Percentiles rank a stretch among this genome's conserved stretches.
Evolutionary conservation across 2,113 vertebrate species (phyloP).

Genomic region (Corvus hawaiiensis): DNA sequence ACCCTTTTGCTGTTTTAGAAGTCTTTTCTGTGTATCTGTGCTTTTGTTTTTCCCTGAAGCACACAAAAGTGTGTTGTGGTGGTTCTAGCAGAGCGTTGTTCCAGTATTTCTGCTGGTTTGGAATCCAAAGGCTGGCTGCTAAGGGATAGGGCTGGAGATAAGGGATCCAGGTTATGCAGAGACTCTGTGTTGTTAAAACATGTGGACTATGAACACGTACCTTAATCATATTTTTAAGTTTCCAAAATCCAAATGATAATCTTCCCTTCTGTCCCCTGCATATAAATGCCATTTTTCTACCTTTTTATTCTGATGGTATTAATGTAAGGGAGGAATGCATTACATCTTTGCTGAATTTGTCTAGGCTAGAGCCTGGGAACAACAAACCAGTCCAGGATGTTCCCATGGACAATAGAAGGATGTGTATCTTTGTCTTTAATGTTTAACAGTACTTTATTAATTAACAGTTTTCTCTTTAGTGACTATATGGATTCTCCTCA

Average conservation of each 20-base stretch:
- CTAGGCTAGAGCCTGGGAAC: not conserved
- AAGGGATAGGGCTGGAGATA: not conserved
- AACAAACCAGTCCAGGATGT: not conserved
- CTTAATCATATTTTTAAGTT: not conserved
- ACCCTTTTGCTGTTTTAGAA: not conserved
- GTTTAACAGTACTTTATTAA: not conserved
- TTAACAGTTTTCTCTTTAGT: not conserved
- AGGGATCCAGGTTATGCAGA: not conserved
- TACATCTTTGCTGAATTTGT: not conserved
- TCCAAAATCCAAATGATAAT: not conserved
- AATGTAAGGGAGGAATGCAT: not conserved
- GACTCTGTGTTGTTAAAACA: rapidly evolving
- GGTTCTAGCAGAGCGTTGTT: not conserved
- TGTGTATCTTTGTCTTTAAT: not conserved
- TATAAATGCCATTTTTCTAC: not conserved
- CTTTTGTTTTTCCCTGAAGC: not conserved
- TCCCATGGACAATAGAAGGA: not conserved
- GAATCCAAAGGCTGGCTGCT: not conserved
- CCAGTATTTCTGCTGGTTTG: not conserved
- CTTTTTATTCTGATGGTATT: not conserved
- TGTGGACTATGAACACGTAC: not conserved
- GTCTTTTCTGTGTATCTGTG: not conserved
- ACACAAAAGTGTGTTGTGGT: not conserved
- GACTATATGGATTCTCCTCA: not conserved
- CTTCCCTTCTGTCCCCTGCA: not conserved